Conservation (phyloP, 2,113 vertebrate species). For the Melanerpes formicivorus region DNA sequence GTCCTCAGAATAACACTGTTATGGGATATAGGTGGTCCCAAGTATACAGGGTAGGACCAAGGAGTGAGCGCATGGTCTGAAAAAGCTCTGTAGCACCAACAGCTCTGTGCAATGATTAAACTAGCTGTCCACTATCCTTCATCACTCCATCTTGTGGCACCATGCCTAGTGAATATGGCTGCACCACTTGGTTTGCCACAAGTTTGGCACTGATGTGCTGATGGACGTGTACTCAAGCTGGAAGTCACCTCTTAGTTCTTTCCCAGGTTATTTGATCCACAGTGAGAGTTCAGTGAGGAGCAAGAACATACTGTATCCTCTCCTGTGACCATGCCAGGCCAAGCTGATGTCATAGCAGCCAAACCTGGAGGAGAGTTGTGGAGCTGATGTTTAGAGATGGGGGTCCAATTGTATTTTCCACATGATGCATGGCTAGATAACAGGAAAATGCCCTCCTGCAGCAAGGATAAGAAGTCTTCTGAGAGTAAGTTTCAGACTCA, state of each 20-base stretch:
- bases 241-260: background rate
- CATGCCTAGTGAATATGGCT: fast-evolving
- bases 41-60: background rate
- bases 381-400: background rate
- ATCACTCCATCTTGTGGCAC: fast-evolving
- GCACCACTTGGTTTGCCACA: background rate
- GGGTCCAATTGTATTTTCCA: background rate
- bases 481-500: background rate
- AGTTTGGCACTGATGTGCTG: fast-evolving
- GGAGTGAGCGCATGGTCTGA: background rate
- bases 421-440: background rate
- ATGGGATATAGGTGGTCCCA: background rate
- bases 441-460: background rate
- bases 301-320: background rate
- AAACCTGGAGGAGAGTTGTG: background rate
- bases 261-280: background rate
- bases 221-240: background rate
- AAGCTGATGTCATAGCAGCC: background rate
- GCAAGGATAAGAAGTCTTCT: background rate
- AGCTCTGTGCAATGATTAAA: background rate
- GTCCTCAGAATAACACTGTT: background rate
- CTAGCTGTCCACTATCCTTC: background rate
- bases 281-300: background rate
- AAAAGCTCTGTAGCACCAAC: background rate
- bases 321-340: background rate